These are phyloP conservation scores for Leptinotarsa peninsularis DNA, from an alignment of 2,888 invertebrate species.

Conservation along the genomic window DNA sequence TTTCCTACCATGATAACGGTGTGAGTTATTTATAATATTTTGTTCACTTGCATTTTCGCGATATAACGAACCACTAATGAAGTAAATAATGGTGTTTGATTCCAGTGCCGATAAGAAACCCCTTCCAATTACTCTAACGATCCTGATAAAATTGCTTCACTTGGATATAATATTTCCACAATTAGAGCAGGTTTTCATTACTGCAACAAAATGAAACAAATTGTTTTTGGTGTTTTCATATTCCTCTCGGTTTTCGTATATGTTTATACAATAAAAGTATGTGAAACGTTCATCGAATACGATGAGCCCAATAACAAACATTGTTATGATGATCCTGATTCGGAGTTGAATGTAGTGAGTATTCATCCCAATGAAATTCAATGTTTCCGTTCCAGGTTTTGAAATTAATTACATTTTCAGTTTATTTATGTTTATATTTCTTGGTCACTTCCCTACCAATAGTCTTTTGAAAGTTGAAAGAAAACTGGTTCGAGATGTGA, in stretches of 20 bases:
- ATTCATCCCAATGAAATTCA: background rate
- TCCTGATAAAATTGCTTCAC: background rate
- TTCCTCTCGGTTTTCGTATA: background rate
- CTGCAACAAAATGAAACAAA: background rate
- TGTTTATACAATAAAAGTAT: slow-evolving; percentile 22
- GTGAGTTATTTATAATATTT: too few relatives aligned
- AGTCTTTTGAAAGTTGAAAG: too few relatives aligned
- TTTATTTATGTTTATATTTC: too few relatives aligned
- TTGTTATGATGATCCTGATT: slow-evolving; percentile 31
- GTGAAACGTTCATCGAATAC: slow-evolving; percentile 26
- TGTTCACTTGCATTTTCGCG: too few relatives aligned
- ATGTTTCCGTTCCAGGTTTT: too few relatives aligned
- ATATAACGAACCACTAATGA: too few relatives aligned
- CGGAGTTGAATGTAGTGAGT: slow-evolving; percentile 30
- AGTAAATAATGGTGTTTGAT: background rate
- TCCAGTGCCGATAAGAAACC: slow-evolving; percentile 1
- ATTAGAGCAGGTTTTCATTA: background rate
- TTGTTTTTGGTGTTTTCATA: background rate
- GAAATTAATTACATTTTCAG: too few relatives aligned
- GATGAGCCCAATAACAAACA: slow-evolving; percentile 12
- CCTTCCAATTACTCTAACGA: background rate
- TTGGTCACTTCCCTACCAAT: too few relatives aligned
- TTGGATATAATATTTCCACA: background rate
- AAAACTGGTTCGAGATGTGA: too few relatives aligned
- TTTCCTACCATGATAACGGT: too few relatives aligned